Conservation (phyloP, 2,797 vertebrate genomes). For the Pangasius krempfi region DNA sequence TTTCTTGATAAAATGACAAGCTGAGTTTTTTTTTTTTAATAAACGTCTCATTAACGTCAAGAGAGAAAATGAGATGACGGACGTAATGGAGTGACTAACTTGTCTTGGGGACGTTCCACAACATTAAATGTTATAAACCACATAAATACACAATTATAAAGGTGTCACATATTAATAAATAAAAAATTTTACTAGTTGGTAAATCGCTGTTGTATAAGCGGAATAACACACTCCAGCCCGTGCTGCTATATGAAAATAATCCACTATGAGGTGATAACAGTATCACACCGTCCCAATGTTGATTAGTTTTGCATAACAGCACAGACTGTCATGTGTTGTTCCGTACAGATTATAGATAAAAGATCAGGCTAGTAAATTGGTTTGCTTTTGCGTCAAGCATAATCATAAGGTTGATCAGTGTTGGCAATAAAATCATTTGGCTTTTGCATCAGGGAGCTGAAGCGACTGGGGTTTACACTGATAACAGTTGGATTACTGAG, state of each 20-base stretch:
- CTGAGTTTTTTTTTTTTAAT: too few species aligned
- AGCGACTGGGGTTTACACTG: not conserved
- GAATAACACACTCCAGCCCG: not conserved
- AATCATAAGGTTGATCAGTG: not conserved
- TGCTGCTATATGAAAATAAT: not conserved
- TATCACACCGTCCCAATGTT: not conserved
- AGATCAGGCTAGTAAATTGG: not conserved
- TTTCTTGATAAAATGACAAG: too few species aligned
- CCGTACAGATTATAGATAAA: not conserved
- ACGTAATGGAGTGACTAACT: not conserved
- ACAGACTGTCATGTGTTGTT: not conserved
- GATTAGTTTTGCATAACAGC: not conserved
- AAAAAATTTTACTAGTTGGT: not conserved
- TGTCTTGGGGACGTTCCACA: not conserved
- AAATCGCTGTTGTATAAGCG: not conserved
- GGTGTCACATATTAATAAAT: not conserved
- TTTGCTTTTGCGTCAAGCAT: not conserved
- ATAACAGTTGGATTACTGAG: not conserved
- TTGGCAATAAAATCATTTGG: not conserved
- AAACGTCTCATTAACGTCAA: too few species aligned
- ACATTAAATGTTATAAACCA: not conserved
- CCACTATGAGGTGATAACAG: not conserved
- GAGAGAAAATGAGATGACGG: too few species aligned
- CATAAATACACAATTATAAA: not conserved
- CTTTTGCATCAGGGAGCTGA: not conserved